Evolutionary conservation across 2,113 vertebrate species (phyloP), one percentile per base, ranked within the genome.

Genomic region (Rhea pennata): DNA sequence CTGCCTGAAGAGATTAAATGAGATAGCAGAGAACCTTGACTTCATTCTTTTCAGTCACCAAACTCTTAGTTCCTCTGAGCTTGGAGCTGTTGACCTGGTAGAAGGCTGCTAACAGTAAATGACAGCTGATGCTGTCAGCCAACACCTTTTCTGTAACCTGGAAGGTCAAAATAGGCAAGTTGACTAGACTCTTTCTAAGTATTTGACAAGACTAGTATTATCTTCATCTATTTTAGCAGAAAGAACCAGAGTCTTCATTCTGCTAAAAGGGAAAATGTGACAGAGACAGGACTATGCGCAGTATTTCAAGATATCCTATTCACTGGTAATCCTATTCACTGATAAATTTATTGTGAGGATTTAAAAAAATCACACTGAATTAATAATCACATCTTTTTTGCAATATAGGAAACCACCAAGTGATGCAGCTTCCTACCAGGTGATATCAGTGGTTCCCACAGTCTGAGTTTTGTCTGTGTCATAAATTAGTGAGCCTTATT

Each of bases 71-170:
- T 93, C 22, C 50, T 70, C 33, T 11, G 44, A 88, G 59, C 64
- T 83, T 53, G 17, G 86, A 77, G 64, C 67, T 77, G 75, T 77
- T 71, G 39, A 70, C 88, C 79, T 96, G 69, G 54, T 74, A 56
- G 3, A 84, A 93, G 88, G 51, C 74, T 64, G n/a, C 93, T 65
- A 91, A 84, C 78, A 82, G 75, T 85, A 92, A 69, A 71, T 77
- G 86, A 88, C 79, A 94, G 90, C 88, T 93, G 21, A 33, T 95
- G 82, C 72, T 92, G 75, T 86, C 72, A 90, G 62, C 75, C 65
- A 88, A 54, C 50, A 77, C 75, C 83, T 93, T 77, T 80, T 17
- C 79, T 83, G 54, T 85, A 86, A 93, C 85, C 90, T 86, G 50
- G 36, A 91, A 91, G 88, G 71, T 90, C 79, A 50, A 23, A 88